Evolutionary conservation across 1,140 invertebrate species (phyloP).

Genomic region (Scylla paramamosain): DNA sequence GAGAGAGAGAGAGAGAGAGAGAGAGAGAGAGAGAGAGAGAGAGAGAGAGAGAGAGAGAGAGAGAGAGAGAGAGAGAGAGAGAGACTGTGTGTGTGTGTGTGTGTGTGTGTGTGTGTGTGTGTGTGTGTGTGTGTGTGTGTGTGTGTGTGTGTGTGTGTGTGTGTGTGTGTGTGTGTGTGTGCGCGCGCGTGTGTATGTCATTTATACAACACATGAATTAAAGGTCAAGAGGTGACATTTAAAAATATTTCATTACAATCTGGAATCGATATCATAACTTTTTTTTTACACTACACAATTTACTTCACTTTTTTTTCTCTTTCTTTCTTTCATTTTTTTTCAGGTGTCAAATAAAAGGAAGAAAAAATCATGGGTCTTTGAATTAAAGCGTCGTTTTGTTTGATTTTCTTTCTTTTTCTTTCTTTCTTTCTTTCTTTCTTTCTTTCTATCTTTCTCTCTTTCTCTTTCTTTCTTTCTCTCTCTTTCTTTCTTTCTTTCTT

Average conservation of each 20-base stretch:
- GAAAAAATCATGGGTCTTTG: background rate
- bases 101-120: conserved; percentile 34
- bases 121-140: conserved; percentile 42
- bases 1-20: background rate
- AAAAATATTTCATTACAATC: too few species aligned
- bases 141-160: conserved; percentile 36
- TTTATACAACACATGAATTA: background rate
- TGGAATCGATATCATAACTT: too few species aligned
- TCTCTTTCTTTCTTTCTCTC: too few species aligned
- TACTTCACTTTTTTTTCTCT: background rate
- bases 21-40: conserved; percentile 25
- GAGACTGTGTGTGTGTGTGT: conserved; percentile 41
- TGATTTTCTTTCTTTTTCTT: background rate
- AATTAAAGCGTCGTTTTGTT: background rate
- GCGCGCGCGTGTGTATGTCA: background rate
- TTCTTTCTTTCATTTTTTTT: background rate
- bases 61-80: conserved; percentile 28
- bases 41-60: conserved; percentile 29
- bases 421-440: background rate
- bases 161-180: conserved; percentile 50
- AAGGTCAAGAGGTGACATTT: too few species aligned
- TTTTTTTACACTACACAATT: background rate
- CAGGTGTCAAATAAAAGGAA: background rate
- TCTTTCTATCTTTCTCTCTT: too few species aligned
- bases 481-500: too few species aligned